Percentiles rank a stretch among this genome's conserved stretches.
Conservation (phyloP, 1,140 invertebrate species). For the Cotesia glomerata region DNA sequence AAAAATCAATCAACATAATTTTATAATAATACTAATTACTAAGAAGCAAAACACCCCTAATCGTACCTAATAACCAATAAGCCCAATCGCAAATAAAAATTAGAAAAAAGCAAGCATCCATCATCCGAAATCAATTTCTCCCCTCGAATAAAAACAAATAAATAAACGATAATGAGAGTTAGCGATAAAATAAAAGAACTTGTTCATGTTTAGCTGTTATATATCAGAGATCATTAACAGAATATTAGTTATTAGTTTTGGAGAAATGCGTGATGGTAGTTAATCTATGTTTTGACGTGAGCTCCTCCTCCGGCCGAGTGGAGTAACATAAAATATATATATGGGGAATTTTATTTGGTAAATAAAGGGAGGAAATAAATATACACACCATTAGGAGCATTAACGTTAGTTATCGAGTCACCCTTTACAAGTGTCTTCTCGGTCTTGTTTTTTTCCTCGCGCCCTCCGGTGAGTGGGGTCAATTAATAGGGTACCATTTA, state of each 20-base stretch:
- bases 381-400: conserved; percentile 60
- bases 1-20: too few species aligned
- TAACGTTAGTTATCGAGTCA: conserved; percentile 50
- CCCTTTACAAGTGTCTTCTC: conserved; percentile 18
- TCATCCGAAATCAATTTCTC: too few species aligned
- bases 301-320: not conserved
- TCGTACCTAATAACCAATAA: too few species aligned
- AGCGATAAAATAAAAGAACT: not conserved
- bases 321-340: too few species aligned
- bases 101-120: too few species aligned
- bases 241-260: not conserved
- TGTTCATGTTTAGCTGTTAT: too few species aligned
- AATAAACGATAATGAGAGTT: too few species aligned
- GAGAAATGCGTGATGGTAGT: conserved; percentile 18
- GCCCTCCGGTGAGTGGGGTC: conserved; percentile 46
- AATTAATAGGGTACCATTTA: conserved; percentile 64
- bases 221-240: not conserved
- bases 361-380: conserved; percentile 32
- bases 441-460: conserved; percentile 26
- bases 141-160: too few species aligned
- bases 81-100: too few species aligned
- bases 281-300: conserved; percentile 9
- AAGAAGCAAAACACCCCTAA: too few species aligned
- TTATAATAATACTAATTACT: too few species aligned
- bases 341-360: too few species aligned